Conservation (phyloP, 2,113 vertebrate species). For the Pycnonotus jocosus region DNA sequence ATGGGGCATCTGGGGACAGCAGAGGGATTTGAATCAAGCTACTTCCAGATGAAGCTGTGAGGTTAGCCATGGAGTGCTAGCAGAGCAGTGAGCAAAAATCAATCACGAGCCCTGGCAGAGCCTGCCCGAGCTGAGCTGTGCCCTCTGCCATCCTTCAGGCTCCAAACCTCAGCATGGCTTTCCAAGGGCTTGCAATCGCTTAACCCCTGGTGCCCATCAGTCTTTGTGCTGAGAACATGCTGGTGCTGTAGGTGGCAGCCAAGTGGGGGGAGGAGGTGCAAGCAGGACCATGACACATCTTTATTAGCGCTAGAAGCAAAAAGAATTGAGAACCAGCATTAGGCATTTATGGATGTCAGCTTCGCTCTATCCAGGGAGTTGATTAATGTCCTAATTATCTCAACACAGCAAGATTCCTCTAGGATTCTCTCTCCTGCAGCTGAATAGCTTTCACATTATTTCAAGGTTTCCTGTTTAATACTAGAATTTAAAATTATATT, state of each 20-base stretch:
- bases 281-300: background rate
- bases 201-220: background rate
- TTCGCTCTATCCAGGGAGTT: background rate
- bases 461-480: constrained; percentile 30
- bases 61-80: background rate
- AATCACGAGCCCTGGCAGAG: background rate
- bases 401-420: constrained; percentile 22
- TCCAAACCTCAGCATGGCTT: background rate
- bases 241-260: background rate
- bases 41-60: background rate
- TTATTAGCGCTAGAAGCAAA: background rate
- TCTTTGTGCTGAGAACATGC: background rate
- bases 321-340: background rate
- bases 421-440: constrained; percentile 24
- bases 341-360: constrained; percentile 20
- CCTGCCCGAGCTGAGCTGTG: background rate
- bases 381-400: constrained; percentile 58
- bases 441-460: constrained; percentile 15
- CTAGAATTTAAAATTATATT: background rate
- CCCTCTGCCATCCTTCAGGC: background rate
- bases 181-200: background rate
- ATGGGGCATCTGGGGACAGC: background rate
- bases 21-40: background rate
- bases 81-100: background rate
- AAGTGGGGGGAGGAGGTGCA: accelerated